Conservation (phyloP, 2,113 vertebrate species). For the Leucosticte australis region DNA sequence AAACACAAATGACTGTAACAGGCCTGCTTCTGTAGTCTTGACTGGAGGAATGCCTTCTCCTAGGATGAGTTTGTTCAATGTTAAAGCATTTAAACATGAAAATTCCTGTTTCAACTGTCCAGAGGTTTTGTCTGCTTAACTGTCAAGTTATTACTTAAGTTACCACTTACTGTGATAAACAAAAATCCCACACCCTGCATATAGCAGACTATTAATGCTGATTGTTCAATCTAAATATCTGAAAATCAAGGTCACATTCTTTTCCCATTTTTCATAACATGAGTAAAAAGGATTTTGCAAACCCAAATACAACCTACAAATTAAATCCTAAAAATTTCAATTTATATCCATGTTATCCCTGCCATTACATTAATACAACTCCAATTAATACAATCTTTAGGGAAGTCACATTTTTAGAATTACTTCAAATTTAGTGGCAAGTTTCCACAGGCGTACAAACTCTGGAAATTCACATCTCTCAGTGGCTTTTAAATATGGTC, state of each 20-base stretch:
- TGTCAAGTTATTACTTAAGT: not conserved
- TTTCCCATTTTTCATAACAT: not conserved
- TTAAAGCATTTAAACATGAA: not conserved
- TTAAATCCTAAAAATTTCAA: not conserved
- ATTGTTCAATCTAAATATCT: not conserved
- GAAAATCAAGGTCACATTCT: not conserved
- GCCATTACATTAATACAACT: not conserved
- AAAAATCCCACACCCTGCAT: not conserved
- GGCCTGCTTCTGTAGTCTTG: not conserved
- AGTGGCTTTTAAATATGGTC: not conserved
- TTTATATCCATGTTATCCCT: not conserved
- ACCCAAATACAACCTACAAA: not conserved
- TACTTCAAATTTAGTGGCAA: not conserved
- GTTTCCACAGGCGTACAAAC: not conserved
- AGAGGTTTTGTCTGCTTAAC: not conserved
- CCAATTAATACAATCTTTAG: not conserved
- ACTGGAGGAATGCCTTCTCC: not conserved
- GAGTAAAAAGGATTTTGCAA: not conserved
- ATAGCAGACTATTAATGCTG: not conserved
- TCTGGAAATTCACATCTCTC: not conserved
- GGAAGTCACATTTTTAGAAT: not conserved
- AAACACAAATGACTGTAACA: not conserved
- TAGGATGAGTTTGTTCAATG: not conserved
- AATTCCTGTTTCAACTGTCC: not conserved
- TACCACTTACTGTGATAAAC: not conserved